Evolutionary conservation across 2,888 invertebrate genomes (phyloP), one percentile per base, ranked within the genome.

Genomic region (Cactoblastis cactorum): DNA sequence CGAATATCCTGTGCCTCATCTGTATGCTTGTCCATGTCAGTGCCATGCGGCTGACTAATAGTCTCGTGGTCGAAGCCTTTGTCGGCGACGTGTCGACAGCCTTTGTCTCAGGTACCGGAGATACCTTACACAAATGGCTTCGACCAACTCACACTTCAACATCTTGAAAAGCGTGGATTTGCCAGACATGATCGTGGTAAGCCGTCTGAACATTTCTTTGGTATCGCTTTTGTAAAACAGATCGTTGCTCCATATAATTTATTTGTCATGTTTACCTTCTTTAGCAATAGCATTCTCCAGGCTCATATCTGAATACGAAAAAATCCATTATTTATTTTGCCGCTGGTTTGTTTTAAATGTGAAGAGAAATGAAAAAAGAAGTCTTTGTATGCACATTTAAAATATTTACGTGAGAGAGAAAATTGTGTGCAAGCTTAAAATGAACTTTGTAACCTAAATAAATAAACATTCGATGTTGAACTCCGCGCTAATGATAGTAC

Each of bases 11-110:
- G 69, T 67, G 55, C 63, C 62, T 73, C 71, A 81, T 83, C 74
- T 73, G 74, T 78, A 83, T 83, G 73, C 79, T 50, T 59, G 59
- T 51, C 55, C 62, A 55, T 57, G 69, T 62, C 69, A 65, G 63
- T 58, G n/a, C n/a, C 60, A 59, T 61, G 62, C 65, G 71, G 69
- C 73, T 80, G 80, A 82, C 79, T 80, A 82, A 83, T 81, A 74
- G 77, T 69, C 63, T 65, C 71, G 68, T 77, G 74, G 58, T 62
- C 60, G 63, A 65, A 52, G 61, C 69, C 79, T 81, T 84, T 84
- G 83, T 83, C 80, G 81, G 79, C 67, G 58, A 60, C 53, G 63
- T 68, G 71, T 69, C 69, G 70, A 74, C 67, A 74, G 72, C 71
- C 68, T 65, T 76, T 77, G 75, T 77, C 66, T 63, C 64, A 65